Evolutionary conservation across 2,888 invertebrate species (phyloP), one percentile per base, ranked within the genome.

Genomic region (Hypomecis atomaria): DNA sequence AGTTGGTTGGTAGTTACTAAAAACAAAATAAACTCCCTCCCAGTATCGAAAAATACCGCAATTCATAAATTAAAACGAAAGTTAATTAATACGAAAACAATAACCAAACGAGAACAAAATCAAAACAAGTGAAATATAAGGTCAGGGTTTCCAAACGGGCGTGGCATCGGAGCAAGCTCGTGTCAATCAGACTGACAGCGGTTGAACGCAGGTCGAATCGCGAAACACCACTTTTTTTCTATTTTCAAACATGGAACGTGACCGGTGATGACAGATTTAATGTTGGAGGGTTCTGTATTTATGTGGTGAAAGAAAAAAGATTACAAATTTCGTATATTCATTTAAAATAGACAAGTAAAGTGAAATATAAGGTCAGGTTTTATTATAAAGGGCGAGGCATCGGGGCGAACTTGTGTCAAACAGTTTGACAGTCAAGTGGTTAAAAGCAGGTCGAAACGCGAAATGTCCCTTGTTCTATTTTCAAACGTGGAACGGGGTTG

Each of bases 191-290:
- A 75, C 81, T 75, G 90, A 90, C 90, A 89, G 90, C 88, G 88
- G 88, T 85, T 87, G 86, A 88, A 89, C 88, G 85, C 89, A 88
- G 91, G 90, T 87, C 87, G 85, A 83, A 84, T 90, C 91, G 92
- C 91, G 87, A 91, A 90, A 85, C 85, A 74, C 76, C 75, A 76
- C 71, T 78, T 79, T 84, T 81, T 79, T 77, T 65, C 77, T 72
- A 62, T 66, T 75, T 76, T 78, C 75, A 74, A 64, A 43, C 56
- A 53, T 59, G 38, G 47, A 59, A 63, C 66, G 66, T 69, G 71
- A 74, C 70, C 73, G 70, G 63, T 72, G 78, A 62, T 69, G 69
- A 69, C 64, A 63, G 67, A 62, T 67, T 71, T 74, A 71, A 71
- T 66, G 66, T 38, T 47, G 42, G 6, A 34, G 61, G 73, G 86